Evolutionary conservation across 2,797 vertebrate species (phyloP).

Genomic region (Carcharodon carcharias): DNA sequence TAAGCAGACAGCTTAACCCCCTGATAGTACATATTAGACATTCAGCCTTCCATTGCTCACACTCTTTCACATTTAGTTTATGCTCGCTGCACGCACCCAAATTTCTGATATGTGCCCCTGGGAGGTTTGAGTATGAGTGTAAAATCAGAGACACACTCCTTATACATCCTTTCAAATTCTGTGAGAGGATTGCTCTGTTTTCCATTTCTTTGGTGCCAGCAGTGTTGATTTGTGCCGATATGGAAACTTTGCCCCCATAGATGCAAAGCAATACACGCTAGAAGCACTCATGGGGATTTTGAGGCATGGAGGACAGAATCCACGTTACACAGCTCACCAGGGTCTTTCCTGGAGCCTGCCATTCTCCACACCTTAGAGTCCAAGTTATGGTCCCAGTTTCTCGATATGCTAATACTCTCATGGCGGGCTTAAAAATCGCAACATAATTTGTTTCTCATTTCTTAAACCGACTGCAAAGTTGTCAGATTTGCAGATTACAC

Average conservation of each 20-base stretch:
- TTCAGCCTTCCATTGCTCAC: background rate
- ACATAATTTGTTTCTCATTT: background rate
- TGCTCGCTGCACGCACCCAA: background rate
- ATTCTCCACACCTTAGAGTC: background rate
- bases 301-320: background rate
- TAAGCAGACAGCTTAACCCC: background rate
- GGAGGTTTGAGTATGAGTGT: no score
- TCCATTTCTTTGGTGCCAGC: background rate
- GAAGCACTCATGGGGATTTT: background rate
- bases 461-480: background rate
- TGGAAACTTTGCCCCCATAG: background rate
- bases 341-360: background rate
- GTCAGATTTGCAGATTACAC: background rate
- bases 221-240: background rate
- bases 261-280: background rate
- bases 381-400: background rate
- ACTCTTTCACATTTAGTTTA: background rate
- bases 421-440: background rate
- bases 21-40: background rate
- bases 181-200: background rate
- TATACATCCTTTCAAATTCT: background rate
- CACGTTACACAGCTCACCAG: background rate
- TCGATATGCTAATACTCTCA: background rate
- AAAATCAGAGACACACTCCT: background rate
- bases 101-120: background rate